Evolutionary conservation across 1,140 invertebrate species (phyloP), one percentile per base, ranked within the genome.

Genomic region (Holcopasites calliopsidis): DNA sequence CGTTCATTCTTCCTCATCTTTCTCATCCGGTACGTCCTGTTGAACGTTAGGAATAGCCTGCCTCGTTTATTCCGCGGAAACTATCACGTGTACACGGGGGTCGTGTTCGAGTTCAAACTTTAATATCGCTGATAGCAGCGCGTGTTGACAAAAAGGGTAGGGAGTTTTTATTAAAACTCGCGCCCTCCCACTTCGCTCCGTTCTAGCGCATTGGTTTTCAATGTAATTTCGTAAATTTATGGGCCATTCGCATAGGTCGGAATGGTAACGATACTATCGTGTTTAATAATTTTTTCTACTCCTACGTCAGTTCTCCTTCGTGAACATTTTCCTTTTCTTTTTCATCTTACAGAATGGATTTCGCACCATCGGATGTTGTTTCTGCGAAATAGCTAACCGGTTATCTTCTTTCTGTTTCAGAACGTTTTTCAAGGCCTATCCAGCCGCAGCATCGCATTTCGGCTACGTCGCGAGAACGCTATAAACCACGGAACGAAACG

Each of bases 391-490:
- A 44, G 50, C 61, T 57, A 68, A 57, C 72, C 26, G 62, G 40
- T 58, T 75, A 75, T 75, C 72, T 58, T 7, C 33, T 44, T 60
- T 18, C 76, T 47, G 35, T 76, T 82, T 49, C 38, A 35, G 62
- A 28, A 73, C 80, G 72, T 84, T 83, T 84, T 84, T 84, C 82
- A 83, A 72, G 58, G 60, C 80, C 77, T 84, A 84, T 84, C 77
- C 77, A 60, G 33, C 52, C 73, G 49, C 50, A 33, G 64, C 61
- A 84, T 84, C 73, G 73, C 73, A 42, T 83, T 77, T 74, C 72
- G 82, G 72, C 69, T 64, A 74, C 57, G 69, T 49, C 58, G 64
- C 58, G 76, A 60, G 57, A 71, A 76, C 35, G 73, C 84, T 78
- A 79, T 85, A 85, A 82, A 85, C 61, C 73, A 85, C 54, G 69